A percentile compares a stretch with the other conserved stretches of the same genome.
These are phyloP conservation scores for Heterodera schachtii DNA, from an alignment of 1,140 invertebrate genomes.

Conservation along the genomic window DNA sequence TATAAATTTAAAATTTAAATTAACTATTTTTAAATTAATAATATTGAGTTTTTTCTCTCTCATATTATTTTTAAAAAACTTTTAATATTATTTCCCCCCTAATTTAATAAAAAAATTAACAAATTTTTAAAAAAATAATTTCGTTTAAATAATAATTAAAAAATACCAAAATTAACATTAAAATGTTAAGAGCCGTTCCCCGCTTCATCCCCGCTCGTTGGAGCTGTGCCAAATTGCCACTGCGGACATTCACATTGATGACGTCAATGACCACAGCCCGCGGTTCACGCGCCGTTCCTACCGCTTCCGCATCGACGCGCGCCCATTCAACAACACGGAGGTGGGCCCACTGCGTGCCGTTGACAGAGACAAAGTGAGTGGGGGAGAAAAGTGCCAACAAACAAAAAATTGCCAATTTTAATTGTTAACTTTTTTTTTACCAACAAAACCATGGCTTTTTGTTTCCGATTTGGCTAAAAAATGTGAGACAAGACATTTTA, in stretches of 20 bases:
- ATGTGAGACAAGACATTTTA: too few relatives aligned
- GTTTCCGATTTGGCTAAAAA: too few relatives aligned
- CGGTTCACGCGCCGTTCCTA: slow-evolving; percentile 35
- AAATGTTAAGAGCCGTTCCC: slow-evolving; percentile 37
- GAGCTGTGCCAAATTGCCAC: slow-evolving; percentile 53
- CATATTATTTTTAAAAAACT: too few relatives aligned
- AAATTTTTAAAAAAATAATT: too few relatives aligned
- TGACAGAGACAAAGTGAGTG: slow-evolving; percentile 45
- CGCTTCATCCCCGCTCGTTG: slow-evolving; percentile 48
- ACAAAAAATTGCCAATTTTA: slow-evolving; percentile 23
- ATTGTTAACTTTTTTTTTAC: not conserved
- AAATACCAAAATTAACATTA: too few relatives aligned
- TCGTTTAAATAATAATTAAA: too few relatives aligned
- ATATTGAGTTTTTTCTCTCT: too few relatives aligned
- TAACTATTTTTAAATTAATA: too few relatives aligned
- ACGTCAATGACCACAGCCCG: slow-evolving; percentile 50
- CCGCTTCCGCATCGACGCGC: slow-evolving; percentile 44
- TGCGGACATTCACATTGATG: slow-evolving; percentile 44
- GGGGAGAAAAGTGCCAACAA: too few relatives aligned
- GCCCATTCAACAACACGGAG: slow-evolving; percentile 55
- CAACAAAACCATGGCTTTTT: not conserved
- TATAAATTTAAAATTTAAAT: too few relatives aligned
- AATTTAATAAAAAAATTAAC: too few relatives aligned
- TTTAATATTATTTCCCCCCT: too few relatives aligned
- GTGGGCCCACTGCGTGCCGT: slow-evolving; percentile 47